These are phyloP conservation scores for Willowsia nigromaculata DNA, from an alignment of 2,888 invertebrate genomes.

Conservation along the genomic window DNA sequence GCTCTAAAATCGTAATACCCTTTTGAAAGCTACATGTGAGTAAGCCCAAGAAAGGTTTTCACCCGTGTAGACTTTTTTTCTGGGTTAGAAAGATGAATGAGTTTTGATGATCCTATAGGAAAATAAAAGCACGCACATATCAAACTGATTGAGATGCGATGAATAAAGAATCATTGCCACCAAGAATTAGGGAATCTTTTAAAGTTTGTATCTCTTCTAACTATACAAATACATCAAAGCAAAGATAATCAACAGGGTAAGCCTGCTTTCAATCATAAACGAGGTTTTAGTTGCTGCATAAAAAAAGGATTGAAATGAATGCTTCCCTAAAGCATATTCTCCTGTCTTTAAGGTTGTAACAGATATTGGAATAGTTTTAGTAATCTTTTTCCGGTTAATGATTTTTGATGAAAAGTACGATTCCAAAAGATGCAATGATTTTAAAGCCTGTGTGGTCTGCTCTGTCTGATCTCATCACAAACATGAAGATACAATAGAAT, in stretches of 20 bases:
- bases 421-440: constrained; percentile 29
- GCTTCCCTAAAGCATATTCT: too few relatives aligned
- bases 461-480: constrained; percentile 59
- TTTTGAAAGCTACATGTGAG: neutral
- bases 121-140: constrained; percentile 45
- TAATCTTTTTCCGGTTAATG: constrained; percentile 44
- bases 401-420: constrained; percentile 56
- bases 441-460: too few relatives aligned
- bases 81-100: constrained; percentile 56
- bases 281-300: too few relatives aligned
- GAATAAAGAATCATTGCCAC: constrained; percentile 16
- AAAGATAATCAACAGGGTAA: neutral
- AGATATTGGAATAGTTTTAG: neutral
- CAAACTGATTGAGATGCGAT: constrained; percentile 34
- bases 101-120: constrained; percentile 62
- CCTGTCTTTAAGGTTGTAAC: too few relatives aligned
- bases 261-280: too few relatives aligned
- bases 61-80: neutral
- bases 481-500: constrained; percentile 59
- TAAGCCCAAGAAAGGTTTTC: neutral
- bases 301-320: too few relatives aligned
- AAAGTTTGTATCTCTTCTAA: constrained; percentile 4
- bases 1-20: neutral
- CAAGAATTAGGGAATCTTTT: constrained; percentile 13
- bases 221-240: neutral